Percentiles rank a stretch among this genome's conserved stretches.
These are phyloP conservation scores for Thamnaconus septentrionalis DNA, from an alignment of 2,113 vertebrate genomes.

Conservation along the genomic window DNA sequence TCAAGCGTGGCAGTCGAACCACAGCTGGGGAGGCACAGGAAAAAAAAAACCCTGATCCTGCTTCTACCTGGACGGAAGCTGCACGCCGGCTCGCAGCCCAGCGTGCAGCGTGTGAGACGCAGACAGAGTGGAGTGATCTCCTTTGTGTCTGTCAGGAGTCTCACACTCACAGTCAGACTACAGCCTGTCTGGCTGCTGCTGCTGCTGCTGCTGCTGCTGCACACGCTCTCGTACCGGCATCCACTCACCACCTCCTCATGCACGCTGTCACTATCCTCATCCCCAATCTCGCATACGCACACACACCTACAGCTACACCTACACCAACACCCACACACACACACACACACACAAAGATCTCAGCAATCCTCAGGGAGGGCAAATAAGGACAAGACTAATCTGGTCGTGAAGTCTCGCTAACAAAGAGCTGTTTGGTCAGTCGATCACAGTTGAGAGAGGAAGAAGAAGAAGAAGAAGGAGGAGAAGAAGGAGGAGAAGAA, in stretches of 20 bases:
- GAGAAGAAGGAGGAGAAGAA: conserved; percentile 45
- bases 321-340: no score
- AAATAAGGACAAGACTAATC: no score
- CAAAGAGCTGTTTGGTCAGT: no score
- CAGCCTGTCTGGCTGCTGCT: conserved; percentile 58
- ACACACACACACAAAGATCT: no score
- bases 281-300: no score
- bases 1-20: conserved; percentile 24
- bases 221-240: conserved; percentile 56
- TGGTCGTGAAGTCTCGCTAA: no score
- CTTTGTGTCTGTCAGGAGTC: conserved; percentile 77
- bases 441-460: neutral
- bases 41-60: neutral
- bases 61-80: conserved; percentile 1
- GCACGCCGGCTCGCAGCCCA: conserved; percentile 7
- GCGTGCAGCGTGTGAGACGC: conserved; percentile 13
- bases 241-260: conserved; percentile 40
- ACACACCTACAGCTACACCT: no score
- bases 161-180: conserved; percentile 70
- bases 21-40: neutral
- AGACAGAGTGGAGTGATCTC: conserved; percentile 51
- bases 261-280: neutral
- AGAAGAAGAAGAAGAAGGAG: neutral
- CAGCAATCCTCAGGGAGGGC: no score
- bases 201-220: conserved; percentile 45